A percentile compares a stretch with the other conserved stretches of the same genome.
phyloP scores from a whole-genome alignment of 2,113 vertebrate genomes.

The Gymnorhina tibicen region DNA sequence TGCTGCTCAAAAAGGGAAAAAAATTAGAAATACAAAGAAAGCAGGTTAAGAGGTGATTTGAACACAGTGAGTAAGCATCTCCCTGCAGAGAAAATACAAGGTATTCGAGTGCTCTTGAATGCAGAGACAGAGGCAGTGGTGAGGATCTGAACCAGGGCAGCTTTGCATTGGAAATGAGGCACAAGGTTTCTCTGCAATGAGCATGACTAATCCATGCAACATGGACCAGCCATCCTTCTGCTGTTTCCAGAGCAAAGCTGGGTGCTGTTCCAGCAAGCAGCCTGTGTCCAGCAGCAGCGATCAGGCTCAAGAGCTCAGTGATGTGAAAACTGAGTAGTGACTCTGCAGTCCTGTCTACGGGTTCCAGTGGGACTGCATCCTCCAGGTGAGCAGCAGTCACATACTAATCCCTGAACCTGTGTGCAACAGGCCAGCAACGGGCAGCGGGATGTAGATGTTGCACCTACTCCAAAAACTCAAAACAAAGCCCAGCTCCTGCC shows the following conservation, averaged over 20 bases:
- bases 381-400: not conserved
- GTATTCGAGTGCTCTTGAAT: not conserved
- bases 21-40: not conserved
- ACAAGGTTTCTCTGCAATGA: not conserved
- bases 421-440: accelerated
- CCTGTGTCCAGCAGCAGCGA: not conserved
- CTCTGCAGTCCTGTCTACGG: accelerated
- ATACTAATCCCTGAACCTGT: not conserved
- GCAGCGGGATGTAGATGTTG: not conserved
- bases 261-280: not conserved
- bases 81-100: not conserved
- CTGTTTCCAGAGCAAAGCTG: not conserved
- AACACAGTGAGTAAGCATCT: not conserved
- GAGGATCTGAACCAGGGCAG: not conserved
- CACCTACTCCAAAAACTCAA: not conserved
- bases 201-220: not conserved
- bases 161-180: not conserved
- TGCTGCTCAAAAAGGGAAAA: not conserved
- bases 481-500: not conserved
- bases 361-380: not conserved
- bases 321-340: not conserved
- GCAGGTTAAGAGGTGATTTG: not conserved
- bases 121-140: not conserved
- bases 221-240: not conserved
- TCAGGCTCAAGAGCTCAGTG: not conserved